A percentile compares a stretch with the other conserved stretches of the same genome.
Evolutionary conservation across 2,797 vertebrate genomes (phyloP).

Genomic region (Pseudochirops corinnae): DNA sequence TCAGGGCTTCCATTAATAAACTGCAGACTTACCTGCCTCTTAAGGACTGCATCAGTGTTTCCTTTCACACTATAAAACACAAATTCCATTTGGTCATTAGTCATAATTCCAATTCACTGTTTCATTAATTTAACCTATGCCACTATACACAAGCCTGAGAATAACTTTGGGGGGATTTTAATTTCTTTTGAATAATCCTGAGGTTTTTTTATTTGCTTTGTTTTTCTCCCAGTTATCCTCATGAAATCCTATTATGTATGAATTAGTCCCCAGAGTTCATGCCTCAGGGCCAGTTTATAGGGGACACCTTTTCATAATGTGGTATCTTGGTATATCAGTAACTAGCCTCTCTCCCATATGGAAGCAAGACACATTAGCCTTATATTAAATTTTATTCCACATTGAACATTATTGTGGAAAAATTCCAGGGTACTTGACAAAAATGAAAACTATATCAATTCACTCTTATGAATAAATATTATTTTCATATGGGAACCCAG

Average conservation of each 20-base stretch:
- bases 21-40: slow-evolving; percentile 42
- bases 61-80: slow-evolving; percentile 71
- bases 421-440: background rate
- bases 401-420: background rate
- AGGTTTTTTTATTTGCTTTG: background rate
- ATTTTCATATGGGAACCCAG: background rate
- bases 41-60: slow-evolving; percentile 21
- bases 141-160: background rate
- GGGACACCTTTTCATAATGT: background rate
- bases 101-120: background rate
- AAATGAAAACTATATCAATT: background rate
- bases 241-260: background rate
- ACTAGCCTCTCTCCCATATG: background rate
- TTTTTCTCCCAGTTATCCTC: background rate
- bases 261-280: background rate
- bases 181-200: background rate
- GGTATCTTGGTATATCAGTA: background rate
- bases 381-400: background rate
- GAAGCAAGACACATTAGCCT: background rate
- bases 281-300: background rate
- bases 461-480: background rate
- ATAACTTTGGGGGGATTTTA: background rate
- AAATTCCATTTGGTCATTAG: slow-evolving; percentile 35
- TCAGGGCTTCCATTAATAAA: background rate
- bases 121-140: background rate